Percentiles rank a stretch among this genome's conserved stretches.
Evolutionary conservation across 2,888 invertebrate genomes (phyloP).

Genomic region (Drosophila percnosoma): DNA sequence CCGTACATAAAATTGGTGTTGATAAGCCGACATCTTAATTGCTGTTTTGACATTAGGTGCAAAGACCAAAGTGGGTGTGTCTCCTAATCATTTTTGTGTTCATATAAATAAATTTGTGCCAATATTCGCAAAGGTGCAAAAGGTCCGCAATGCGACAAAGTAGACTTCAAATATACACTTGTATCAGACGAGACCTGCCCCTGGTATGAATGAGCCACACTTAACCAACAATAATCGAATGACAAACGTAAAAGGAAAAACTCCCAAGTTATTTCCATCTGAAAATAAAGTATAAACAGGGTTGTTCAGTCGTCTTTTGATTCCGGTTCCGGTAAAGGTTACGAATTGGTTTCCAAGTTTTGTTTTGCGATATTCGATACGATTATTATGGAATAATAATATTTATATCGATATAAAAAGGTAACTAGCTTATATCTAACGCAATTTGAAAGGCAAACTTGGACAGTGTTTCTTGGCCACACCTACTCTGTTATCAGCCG

Average conservation of each 20-base stretch:
- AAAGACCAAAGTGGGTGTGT: constrained; percentile 73
- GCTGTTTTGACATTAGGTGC: constrained; percentile 36
- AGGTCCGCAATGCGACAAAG: not conserved
- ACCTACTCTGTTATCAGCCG: too few species aligned
- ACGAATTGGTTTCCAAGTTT: too few species aligned
- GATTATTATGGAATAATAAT: not conserved
- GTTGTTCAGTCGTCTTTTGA: too few species aligned
- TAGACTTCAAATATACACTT: not conserved
- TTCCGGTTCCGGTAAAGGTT: too few species aligned
- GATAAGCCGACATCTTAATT: constrained; percentile 55
- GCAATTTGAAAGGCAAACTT: too few species aligned
- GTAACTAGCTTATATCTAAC: too few species aligned
- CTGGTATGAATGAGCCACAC: constrained; percentile 21
- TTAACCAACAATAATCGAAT: constrained; percentile 6
- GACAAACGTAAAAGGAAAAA: not conserved
- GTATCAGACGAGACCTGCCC: constrained; percentile 46
- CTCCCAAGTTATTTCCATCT: not conserved
- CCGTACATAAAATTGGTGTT: constrained; percentile 37
- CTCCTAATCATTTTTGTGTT: constrained; percentile 8
- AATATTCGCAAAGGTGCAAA: constrained; percentile 6
- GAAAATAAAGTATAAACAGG: not conserved
- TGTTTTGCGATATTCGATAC: not conserved
- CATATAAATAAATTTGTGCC: constrained; percentile 16
- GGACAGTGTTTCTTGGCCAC: too few species aligned
- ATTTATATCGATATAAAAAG: not conserved